Conservation (phyloP, 2,888 invertebrate genomes). For the Conus canariensis region DNA sequence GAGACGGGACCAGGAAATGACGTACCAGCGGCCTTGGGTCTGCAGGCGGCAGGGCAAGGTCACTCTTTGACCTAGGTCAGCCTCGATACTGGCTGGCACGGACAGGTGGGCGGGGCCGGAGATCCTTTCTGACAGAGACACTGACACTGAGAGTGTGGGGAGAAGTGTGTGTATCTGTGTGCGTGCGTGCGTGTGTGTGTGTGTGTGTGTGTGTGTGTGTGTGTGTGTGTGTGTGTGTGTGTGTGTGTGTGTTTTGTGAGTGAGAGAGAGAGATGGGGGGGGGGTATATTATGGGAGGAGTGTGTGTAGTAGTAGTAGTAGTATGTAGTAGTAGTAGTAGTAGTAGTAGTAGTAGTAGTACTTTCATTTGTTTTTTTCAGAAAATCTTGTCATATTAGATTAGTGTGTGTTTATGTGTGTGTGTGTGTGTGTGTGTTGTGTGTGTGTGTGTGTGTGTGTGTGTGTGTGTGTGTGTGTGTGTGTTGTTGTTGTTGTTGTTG, state of each 20-base stretch:
- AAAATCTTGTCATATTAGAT: no score
- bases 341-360: no score
- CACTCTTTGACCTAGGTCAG: conserved; percentile 37
- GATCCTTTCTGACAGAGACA: not conserved
- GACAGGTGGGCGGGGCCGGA: conserved; percentile 14
- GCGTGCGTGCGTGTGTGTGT: not conserved
- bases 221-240: conserved; percentile 23
- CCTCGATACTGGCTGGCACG: conserved; percentile 23
- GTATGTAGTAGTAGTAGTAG: no score
- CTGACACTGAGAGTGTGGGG: not conserved
- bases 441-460: no score
- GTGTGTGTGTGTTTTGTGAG: not conserved
- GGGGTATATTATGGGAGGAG: no score
- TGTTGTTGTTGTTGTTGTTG: no score
- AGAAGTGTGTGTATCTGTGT: not conserved
- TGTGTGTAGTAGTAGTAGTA: no score
- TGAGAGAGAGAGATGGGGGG: no score
- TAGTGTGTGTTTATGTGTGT: no score
- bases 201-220: not conserved
- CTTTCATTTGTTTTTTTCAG: no score
- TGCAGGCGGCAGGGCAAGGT: conserved; percentile 45
- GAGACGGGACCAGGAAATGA: conserved; percentile 44
- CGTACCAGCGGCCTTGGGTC: conserved; percentile 41
- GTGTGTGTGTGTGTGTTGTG: no score
- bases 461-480: no score